Evolutionary conservation across 2,888 invertebrate species (phyloP).

Genomic region (Macropis europaea): DNA sequence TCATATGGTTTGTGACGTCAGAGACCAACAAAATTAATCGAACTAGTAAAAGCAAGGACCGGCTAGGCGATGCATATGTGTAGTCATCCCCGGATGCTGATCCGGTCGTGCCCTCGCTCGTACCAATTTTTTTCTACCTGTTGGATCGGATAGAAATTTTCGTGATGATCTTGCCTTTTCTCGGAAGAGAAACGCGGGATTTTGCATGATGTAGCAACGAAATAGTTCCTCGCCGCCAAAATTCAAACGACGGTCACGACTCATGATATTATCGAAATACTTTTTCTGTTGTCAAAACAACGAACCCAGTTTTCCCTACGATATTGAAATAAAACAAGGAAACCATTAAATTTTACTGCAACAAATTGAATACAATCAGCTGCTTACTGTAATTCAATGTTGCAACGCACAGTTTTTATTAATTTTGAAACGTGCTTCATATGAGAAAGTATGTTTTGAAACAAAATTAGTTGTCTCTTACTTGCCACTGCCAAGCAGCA

Average conservation of each 20-base stretch:
- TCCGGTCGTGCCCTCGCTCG: constrained; percentile 10
- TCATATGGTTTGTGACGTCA: constrained; percentile 54
- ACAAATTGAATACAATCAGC: too few species aligned
- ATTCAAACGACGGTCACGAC: neutral
- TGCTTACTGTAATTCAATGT: too few species aligned
- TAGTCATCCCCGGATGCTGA: constrained; percentile 19
- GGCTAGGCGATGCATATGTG: neutral
- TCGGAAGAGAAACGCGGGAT: constrained; percentile 23
- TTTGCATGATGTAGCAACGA: constrained; percentile 1
- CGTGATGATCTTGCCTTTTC: constrained; percentile 5
- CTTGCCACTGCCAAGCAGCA: too few species aligned
- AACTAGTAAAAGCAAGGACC: constrained; percentile 38
- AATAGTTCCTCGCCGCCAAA: neutral
- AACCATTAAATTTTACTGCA: too few species aligned
- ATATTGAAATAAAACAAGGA: too few species aligned
- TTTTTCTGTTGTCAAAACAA: too few species aligned
- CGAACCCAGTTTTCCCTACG: too few species aligned
- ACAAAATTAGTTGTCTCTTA: too few species aligned
- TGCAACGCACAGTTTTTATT: too few species aligned
- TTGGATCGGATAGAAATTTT: constrained; percentile 36
- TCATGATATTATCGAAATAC: neutral
- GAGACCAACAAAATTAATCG: constrained; percentile 32
- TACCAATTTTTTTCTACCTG: constrained; percentile 24
- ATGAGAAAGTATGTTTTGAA: too few species aligned
- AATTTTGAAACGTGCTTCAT: too few species aligned